Evolutionary conservation across 35 echinoderm and acorn worm genomes (phyloP).

Genomic region (Ophiothrix spiculata): DNA sequence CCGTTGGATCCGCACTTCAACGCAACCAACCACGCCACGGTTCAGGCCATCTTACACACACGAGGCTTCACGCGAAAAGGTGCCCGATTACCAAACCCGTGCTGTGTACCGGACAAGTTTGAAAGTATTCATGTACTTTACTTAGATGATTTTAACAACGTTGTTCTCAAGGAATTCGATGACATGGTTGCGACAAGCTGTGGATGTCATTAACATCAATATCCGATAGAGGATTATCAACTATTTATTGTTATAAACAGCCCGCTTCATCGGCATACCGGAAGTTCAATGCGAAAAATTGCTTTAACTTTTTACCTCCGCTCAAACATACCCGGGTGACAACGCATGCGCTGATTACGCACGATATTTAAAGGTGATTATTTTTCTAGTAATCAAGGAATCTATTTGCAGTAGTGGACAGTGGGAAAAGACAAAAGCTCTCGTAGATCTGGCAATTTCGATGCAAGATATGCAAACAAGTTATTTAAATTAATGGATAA

Average conservation of each 20-base stretch:
- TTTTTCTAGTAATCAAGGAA: no score
- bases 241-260: background rate
- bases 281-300: background rate
- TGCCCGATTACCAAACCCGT: conserved; percentile 63
- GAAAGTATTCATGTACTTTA: conserved; percentile 80
- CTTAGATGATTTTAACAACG: conserved; percentile 72
- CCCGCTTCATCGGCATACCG: background rate
- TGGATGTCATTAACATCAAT: conserved; percentile 87
- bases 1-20: conserved; percentile 90
- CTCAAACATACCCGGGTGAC: no score
- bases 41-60: conserved; percentile 68
- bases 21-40: conserved; percentile 96
- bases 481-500: no score
- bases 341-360: no score
- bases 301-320: no score
- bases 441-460: no score
- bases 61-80: conserved; percentile 32
- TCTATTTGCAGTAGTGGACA: no score
- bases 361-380: no score
- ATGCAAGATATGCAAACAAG: no score
- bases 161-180: conserved; percentile 90
- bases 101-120: conserved; percentile 82
- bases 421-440: no score
- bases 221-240: background rate
- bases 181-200: conserved; percentile 92